Conservation (phyloP, 2,113 vertebrate species). For the Zonotrichia leucophrys region DNA sequence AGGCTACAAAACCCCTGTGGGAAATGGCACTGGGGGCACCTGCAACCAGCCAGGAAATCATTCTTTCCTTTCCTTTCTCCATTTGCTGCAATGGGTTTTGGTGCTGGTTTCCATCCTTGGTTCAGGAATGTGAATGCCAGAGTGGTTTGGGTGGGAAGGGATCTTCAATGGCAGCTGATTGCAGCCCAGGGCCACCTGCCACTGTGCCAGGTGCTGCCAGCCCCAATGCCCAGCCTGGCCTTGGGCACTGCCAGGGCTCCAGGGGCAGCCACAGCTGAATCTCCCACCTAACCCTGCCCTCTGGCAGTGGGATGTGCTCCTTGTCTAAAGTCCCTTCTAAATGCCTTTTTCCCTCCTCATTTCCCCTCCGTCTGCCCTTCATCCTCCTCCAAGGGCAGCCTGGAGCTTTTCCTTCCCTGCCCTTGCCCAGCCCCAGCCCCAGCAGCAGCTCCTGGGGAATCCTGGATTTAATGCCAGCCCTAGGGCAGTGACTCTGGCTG, state of each 20-base stretch:
- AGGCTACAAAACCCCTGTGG: too few relatives aligned
- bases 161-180: too few relatives aligned
- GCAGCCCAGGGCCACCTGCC: not conserved
- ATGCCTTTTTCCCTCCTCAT: not conserved
- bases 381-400: not conserved
- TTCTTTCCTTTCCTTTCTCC: too few relatives aligned
- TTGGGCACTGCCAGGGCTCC: not conserved
- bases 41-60: too few relatives aligned
- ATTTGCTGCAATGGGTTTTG: too few relatives aligned
- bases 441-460: not conserved
- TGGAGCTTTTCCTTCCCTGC: not conserved
- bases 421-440: not conserved
- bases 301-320: not conserved
- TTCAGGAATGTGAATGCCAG: too few relatives aligned
- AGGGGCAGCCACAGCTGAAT: not conserved
- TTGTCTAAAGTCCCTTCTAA: not conserved
- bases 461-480: not conserved
- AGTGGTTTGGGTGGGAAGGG: too few relatives aligned
- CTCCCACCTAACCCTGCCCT: not conserved
- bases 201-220: not conserved
- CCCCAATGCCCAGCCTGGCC: not conserved
- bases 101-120: too few relatives aligned
- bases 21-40: too few relatives aligned
- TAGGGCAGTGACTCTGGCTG: not conserved
- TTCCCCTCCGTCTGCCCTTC: not conserved